These are phyloP conservation scores for Stenopsyche tienmushanensis DNA, from an alignment of 1,140 invertebrate genomes.

Conservation along the genomic window DNA sequence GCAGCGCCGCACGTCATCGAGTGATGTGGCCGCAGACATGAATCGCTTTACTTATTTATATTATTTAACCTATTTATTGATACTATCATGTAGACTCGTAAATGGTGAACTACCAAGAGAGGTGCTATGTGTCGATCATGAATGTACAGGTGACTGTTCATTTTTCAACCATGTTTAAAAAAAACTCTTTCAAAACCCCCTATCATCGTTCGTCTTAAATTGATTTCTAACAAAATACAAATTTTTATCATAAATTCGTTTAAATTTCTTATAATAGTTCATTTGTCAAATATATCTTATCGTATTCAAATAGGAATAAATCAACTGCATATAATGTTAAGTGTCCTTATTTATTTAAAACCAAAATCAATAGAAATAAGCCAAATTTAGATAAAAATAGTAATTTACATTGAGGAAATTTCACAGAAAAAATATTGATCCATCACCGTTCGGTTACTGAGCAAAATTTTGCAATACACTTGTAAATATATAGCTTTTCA, in stretches of 20 bases:
- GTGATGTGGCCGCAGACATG: conserved; percentile 10
- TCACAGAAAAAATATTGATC: too few species aligned
- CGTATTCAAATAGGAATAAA: too few species aligned
- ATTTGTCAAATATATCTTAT: too few species aligned
- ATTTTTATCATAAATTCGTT: too few species aligned
- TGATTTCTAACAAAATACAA: not conserved
- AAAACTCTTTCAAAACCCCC: not conserved
- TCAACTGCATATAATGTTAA: not conserved
- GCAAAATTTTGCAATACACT: too few species aligned
- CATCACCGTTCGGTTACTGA: too few species aligned
- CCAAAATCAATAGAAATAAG: too few species aligned
- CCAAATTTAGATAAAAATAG: too few species aligned
- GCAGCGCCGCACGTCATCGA: not conserved
- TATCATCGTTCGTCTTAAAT: not conserved
- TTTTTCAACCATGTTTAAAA: not conserved
- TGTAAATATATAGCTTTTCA: too few species aligned
- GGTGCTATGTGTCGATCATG: not conserved
- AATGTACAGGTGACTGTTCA: conserved; percentile 2
- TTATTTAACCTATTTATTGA: not conserved
- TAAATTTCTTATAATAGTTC: too few species aligned
- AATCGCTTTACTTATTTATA: not conserved
- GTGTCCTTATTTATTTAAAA: not conserved
- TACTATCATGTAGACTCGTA: too few species aligned
- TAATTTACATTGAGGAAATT: too few species aligned
- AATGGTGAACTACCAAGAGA: not conserved